phyloP scores from a whole-genome alignment of 2,113 vertebrate species.

The Archocentrus centrarchus region DNA sequence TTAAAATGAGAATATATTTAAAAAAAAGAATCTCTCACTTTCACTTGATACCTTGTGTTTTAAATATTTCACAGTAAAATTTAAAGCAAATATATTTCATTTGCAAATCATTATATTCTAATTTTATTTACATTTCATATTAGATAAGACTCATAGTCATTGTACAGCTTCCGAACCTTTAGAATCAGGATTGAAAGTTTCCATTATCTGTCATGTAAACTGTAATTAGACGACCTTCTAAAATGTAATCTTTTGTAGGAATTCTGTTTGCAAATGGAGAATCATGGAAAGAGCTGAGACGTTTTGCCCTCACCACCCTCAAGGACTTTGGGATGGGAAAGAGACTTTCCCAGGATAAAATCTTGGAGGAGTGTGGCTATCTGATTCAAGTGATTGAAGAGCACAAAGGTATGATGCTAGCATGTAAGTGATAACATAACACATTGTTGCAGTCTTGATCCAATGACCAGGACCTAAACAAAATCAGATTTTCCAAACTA shows the following conservation, averaged over 20 bases:
- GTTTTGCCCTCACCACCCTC: conserved; percentile 73
- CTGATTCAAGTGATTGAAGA: conserved; percentile 54
- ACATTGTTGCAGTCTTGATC: neutral
- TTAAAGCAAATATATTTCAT: no score
- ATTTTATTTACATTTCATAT: no score
- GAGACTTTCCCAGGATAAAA: conserved; percentile 62
- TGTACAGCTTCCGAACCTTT: no score
- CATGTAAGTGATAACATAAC: neutral
- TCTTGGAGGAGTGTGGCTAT: conserved; percentile 65
- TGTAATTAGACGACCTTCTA: neutral
- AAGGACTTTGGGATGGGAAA: conserved; percentile 79
- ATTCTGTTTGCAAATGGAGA: conserved; percentile 45
- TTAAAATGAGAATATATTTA: no score
- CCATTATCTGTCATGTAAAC: neutral
- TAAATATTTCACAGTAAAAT: no score
- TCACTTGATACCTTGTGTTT: no score
- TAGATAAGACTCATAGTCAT: no score
- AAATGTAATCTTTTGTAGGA: neutral
- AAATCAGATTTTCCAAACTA: neutral
- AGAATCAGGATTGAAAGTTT: neutral
- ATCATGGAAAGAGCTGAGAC: conserved; percentile 73
- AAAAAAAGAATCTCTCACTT: no score
- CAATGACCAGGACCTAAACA: neutral
- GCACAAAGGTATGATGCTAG: conserved; percentile 34
- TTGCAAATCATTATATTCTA: no score